A percentile compares a stretch with the other conserved stretches of the same genome.
Conservation (phyloP, 2,888 invertebrate genomes). For the Himalopsyche japonica region DNA sequence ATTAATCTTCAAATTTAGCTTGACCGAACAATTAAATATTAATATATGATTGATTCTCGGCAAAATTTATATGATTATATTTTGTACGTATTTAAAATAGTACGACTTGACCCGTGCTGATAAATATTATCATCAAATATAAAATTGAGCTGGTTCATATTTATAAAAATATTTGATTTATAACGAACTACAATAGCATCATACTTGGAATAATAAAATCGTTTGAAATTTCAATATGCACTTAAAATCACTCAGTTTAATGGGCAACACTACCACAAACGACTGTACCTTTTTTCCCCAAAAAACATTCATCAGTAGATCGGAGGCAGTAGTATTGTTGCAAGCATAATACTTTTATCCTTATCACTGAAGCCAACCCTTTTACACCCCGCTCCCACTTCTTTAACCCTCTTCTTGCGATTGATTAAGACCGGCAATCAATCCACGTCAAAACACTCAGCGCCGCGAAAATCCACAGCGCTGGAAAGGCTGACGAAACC, state of each 20-base stretch:
- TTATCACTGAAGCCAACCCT: not conserved
- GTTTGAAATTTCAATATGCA: no score
- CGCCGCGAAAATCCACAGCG: not conserved
- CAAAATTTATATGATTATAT: no score
- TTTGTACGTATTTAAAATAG: no score
- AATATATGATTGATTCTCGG: no score
- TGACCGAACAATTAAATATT: no score
- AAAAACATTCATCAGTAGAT: not conserved
- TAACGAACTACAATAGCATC: no score
- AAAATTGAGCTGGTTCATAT: no score
- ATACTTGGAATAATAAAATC: no score
- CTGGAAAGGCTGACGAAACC: not conserved
- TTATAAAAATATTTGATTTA: no score
- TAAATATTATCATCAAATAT: no score
- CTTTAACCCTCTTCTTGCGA: not conserved
- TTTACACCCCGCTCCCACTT: not conserved
- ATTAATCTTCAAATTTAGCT: no score
- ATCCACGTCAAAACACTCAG: constrained; percentile 24
- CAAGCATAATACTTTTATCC: not conserved
- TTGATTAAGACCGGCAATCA: constrained; percentile 30
- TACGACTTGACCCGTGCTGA: no score
- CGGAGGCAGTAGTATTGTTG: not conserved
- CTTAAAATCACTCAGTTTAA: not conserved
- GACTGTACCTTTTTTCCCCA: not conserved
- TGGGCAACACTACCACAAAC: not conserved